Evolutionary conservation across 1,140 invertebrate genomes (phyloP).

Genomic region (Meloidogyne exigua): DNA sequence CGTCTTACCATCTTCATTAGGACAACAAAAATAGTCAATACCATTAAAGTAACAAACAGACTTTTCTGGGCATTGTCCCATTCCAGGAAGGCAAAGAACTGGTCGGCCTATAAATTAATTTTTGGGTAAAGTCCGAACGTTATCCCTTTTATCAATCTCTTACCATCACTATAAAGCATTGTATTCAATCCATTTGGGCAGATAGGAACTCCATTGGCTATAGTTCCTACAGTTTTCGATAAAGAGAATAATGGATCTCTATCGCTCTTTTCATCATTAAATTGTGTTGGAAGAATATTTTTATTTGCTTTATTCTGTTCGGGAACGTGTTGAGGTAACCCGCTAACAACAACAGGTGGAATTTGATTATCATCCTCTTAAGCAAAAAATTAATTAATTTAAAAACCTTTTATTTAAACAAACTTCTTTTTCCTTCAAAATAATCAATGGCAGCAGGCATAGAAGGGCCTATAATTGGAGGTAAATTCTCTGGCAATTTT

Average conservation of each 20-base stretch:
- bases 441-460: conserved; percentile 35
- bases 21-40: conserved; percentile 62
- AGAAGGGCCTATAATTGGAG: conserved; percentile 38
- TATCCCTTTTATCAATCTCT: not conserved
- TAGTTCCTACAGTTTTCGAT: not conserved
- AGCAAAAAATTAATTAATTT: not conserved
- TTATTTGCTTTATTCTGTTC: conserved; percentile 14
- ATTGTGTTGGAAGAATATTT: not conserved
- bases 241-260: not conserved
- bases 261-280: conserved; percentile 9
- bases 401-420: not conserved
- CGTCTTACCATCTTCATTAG: conserved; percentile 48
- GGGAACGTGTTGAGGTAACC: conserved; percentile 10
- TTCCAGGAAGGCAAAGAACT: conserved; percentile 61
- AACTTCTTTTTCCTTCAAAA: conserved; percentile 6
- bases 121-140: too few relatives aligned
- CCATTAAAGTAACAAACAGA: conserved; percentile 64
- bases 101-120: conserved; percentile 40
- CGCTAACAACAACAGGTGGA: not conserved
- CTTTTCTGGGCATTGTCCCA: conserved; percentile 59
- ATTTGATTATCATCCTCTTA: not conserved
- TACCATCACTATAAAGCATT: conserved; percentile 45
- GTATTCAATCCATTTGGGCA: conserved; percentile 53
- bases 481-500: conserved; percentile 21
- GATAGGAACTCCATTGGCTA: conserved; percentile 15